These are phyloP conservation scores for Chascanopsetta lugubris DNA, from an alignment of 2,113 vertebrate genomes.

Conservation along the genomic window DNA sequence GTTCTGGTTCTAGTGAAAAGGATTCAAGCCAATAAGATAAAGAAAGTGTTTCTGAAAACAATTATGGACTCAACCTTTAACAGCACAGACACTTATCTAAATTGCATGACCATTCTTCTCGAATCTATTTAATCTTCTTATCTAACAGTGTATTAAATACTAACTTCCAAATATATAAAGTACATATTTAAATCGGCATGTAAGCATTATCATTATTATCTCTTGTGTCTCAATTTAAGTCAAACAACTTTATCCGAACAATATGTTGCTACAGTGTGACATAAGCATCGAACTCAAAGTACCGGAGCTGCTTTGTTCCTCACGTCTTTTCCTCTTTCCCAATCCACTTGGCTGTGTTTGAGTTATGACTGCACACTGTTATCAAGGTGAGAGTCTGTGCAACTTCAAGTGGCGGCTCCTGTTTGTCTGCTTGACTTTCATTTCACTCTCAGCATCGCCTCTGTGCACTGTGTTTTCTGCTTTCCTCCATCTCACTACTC, in stretches of 20 bases:
- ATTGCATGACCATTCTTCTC: background rate
- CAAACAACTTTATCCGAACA: background rate
- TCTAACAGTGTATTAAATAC: background rate
- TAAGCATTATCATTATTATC: background rate
- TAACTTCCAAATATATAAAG: too few relatives aligned
- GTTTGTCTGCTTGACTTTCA: slow-evolving; percentile 9
- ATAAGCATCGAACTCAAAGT: background rate
- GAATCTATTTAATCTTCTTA: background rate
- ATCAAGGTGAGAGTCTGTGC: slow-evolving; percentile 9
- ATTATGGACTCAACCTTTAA: too few relatives aligned
- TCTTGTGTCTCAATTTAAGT: too few relatives aligned
- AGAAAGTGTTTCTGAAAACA: too few relatives aligned
- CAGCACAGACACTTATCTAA: background rate
- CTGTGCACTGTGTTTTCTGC: slow-evolving; percentile 3
- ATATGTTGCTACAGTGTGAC: background rate
- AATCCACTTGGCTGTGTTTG: background rate
- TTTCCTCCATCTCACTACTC: slow-evolving; percentile 2
- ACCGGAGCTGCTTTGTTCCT: background rate
- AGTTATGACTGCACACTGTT: slow-evolving; percentile 8
- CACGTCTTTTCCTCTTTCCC: background rate
- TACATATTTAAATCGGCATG: background rate
- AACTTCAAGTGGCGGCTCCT: slow-evolving; percentile 18
- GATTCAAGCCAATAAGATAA: too few relatives aligned
- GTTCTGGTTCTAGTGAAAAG: too few relatives aligned
- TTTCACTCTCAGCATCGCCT: background rate